phyloP scores from a whole-genome alignment of 2,888 invertebrate genomes.

The Listrodromus nycthemerus region DNA sequence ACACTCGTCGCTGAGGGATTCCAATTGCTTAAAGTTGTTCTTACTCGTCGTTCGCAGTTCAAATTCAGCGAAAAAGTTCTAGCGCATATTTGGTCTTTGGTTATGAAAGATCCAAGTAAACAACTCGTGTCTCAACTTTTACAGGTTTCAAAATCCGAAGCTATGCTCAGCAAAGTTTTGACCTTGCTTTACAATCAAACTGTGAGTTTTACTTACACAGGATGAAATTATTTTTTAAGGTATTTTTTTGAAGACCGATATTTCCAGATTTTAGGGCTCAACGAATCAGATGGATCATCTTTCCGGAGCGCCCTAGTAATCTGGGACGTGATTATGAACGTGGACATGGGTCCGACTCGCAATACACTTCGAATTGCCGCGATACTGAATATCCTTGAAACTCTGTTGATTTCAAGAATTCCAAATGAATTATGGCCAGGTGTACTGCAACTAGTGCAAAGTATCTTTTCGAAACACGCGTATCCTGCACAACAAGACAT shows the following conservation, averaged over 20 bases:
- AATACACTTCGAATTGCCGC: constrained; percentile 72
- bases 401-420: constrained; percentile 67
- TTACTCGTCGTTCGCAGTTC: constrained; percentile 72
- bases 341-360: constrained; percentile 72
- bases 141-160: constrained; percentile 70
- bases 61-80: constrained; percentile 67
- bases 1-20: constrained; percentile 71
- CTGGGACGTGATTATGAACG: constrained; percentile 77
- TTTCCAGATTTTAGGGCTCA: constrained; percentile 70
- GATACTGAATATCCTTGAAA: constrained; percentile 71
- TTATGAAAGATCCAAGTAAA: constrained; percentile 71
- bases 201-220: constrained; percentile 58
- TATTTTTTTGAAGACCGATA: constrained; percentile 16
- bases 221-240: not conserved
- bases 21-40: constrained; percentile 71
- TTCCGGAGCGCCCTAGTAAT: constrained; percentile 72
- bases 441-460: constrained; percentile 70
- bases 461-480: constrained; percentile 71
- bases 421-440: constrained; percentile 68
- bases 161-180: constrained; percentile 71
- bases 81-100: constrained; percentile 72
- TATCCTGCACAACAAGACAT: constrained; percentile 72
- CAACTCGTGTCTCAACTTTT: constrained; percentile 73
- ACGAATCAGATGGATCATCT: constrained; percentile 58
- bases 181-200: constrained; percentile 69